A percentile compares a stretch with the other conserved stretches of the same genome.
Evolutionary conservation across 2,888 invertebrate species (phyloP).

Genomic region (Lypha dubia): DNA sequence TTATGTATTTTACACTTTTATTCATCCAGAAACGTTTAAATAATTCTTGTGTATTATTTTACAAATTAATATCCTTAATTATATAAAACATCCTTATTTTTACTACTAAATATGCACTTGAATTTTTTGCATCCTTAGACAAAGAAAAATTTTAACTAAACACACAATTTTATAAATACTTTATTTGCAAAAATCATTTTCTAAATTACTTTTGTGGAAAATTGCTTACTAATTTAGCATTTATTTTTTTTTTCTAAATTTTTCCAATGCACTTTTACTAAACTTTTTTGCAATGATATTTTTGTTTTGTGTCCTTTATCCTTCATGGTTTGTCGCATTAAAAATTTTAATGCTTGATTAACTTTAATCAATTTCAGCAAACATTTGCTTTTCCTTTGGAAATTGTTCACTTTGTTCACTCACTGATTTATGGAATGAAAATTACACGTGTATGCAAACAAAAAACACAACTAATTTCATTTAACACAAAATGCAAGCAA

Average conservation of each 20-base stretch:
- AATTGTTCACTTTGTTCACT: constrained; percentile 2
- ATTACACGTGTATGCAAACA: not conserved
- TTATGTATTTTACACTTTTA: no score
- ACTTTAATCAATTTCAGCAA: constrained; percentile 13
- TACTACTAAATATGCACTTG: no score
- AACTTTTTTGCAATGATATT: not conserved
- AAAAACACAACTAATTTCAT: constrained; percentile 15
- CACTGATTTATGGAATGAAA: constrained; percentile 38
- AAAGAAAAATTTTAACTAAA: no score
- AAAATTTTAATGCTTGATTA: constrained; percentile 6
- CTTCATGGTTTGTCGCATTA: constrained; percentile 5
- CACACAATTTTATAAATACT: no score
- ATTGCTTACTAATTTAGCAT: not conserved
- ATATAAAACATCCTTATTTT: no score
- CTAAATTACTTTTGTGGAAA: not conserved
- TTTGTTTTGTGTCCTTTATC: not conserved
- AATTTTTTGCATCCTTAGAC: no score
- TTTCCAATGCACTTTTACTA: not conserved
- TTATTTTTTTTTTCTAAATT: not conserved
- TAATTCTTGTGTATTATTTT: no score
- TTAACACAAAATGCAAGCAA: not conserved
- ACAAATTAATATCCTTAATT: no score
- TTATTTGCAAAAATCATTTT: not conserved
- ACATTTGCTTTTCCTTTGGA: not conserved
- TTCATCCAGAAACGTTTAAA: no score